Conservation (phyloP, 2,888 invertebrate genomes). For the Sphaerophoria taeniata region DNA sequence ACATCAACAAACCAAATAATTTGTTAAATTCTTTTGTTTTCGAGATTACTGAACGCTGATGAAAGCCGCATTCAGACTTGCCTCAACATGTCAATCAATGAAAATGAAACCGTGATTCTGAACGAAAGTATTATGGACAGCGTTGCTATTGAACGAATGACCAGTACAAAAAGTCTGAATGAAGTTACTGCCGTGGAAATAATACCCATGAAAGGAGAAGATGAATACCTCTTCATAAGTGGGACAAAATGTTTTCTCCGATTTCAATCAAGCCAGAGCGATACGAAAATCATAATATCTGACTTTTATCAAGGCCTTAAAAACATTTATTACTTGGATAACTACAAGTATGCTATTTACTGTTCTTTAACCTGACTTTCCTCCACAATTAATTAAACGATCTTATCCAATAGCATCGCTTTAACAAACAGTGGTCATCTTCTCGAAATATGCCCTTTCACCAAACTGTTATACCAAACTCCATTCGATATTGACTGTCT, state of each 20-base stretch:
- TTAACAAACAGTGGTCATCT: slow-evolving; percentile 80
- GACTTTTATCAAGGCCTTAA: slow-evolving; percentile 78
- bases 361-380: not conserved
- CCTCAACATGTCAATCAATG: slow-evolving; percentile 78
- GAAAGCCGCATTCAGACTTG: slow-evolving; percentile 77
- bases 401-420: slow-evolving; percentile 77
- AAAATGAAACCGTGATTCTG: slow-evolving; percentile 77
- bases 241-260: slow-evolving; percentile 70
- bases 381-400: not conserved
- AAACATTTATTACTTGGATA: slow-evolving; percentile 79
- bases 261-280: slow-evolving; percentile 75
- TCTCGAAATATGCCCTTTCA: slow-evolving; percentile 80
- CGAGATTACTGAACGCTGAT: slow-evolving; percentile 77
- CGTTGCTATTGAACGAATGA: slow-evolving; percentile 77
- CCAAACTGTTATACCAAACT: slow-evolving; percentile 76
- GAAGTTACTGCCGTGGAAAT: slow-evolving; percentile 75
- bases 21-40: not conserved
- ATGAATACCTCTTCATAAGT: slow-evolving; percentile 47
- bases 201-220: slow-evolving; percentile 47
- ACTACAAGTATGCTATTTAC: slow-evolving; percentile 78
- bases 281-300: slow-evolving; percentile 76
- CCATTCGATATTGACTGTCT: slow-evolving; percentile 59
- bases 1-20: no score
- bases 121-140: slow-evolving; percentile 78
- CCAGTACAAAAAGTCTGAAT: slow-evolving; percentile 74